A percentile compares a stretch with the other conserved stretches of the same genome.
Conservation (phyloP, 2,113 vertebrate genomes). For the Periophthalmodon schlosseri region DNA sequence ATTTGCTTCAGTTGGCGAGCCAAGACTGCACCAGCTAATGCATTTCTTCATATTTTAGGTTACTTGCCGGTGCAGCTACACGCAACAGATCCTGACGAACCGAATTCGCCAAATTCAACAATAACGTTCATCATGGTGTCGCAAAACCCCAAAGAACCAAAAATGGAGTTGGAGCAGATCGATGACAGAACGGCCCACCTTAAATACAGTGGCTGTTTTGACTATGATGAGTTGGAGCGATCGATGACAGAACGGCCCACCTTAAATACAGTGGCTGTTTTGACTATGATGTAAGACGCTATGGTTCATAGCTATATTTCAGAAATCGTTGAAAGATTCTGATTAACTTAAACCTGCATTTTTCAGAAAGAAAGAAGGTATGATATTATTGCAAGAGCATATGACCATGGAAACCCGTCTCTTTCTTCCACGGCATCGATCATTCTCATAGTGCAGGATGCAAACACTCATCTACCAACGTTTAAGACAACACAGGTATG, state of each 20-base stretch:
- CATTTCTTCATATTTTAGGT: constrained; percentile 34
- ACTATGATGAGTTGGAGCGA: constrained; percentile 74
- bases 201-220: constrained; percentile 71
- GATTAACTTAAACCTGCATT: background rate
- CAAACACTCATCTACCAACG: constrained; percentile 73
- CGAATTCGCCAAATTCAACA: constrained; percentile 71
- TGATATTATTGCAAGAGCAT: constrained; percentile 60
- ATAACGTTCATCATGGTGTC: constrained; percentile 65
- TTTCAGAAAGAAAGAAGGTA: constrained; percentile 70
- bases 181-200: constrained; percentile 40
- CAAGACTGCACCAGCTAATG: background rate
- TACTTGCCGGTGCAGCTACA: constrained; percentile 29
- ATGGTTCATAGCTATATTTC: background rate
- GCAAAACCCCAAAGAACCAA: constrained; percentile 64
- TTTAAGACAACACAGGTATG: constrained; percentile 58
- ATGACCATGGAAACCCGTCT: constrained; percentile 62
- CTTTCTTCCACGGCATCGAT: constrained; percentile 68
- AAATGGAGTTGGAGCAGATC: constrained; percentile 36
- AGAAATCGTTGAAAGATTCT: background rate
- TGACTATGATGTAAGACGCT: constrained; percentile 74
- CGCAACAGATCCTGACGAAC: constrained; percentile 36
- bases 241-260: constrained; percentile 19
- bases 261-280: constrained; percentile 76
- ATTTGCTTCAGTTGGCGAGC: background rate
- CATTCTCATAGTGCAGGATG: constrained; percentile 66